phyloP scores from a whole-genome alignment of 2,113 vertebrate genomes.

The Varanus komodoensis region DNA sequence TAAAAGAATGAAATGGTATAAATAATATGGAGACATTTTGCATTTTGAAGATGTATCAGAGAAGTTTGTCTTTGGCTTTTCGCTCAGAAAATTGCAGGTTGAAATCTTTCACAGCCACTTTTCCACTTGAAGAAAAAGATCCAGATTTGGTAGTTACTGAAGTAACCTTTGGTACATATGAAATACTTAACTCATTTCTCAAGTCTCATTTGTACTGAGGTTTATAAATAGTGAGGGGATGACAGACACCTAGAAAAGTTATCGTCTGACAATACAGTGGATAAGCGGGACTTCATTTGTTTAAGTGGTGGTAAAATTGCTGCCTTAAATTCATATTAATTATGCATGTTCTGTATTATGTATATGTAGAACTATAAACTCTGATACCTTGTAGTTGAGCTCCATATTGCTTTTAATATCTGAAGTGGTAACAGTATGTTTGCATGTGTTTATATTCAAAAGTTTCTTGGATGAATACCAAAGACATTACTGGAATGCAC shows the following conservation, averaged over 20 bases:
- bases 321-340: constrained; percentile 7
- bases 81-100: constrained; percentile 1
- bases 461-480: background rate
- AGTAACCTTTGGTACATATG: constrained; percentile 31
- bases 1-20: constrained; percentile 67
- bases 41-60: constrained; percentile 25
- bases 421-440: constrained; percentile 57
- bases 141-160: constrained; percentile 7
- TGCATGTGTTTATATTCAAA: constrained; percentile 56
- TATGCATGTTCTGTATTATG: background rate
- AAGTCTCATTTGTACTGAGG: constrained; percentile 5
- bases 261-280: background rate
- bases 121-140: constrained; percentile 23
- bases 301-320: background rate
- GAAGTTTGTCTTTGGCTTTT: background rate
- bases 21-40: constrained; percentile 33
- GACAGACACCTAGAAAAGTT: background rate
- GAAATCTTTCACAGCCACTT: constrained; percentile 1
- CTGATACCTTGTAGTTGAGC: constrained; percentile 47
- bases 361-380: constrained; percentile 33
- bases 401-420: constrained; percentile 56
- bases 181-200: background rate
- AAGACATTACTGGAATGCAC: background rate
- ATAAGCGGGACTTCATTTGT: background rate
- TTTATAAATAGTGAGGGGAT: background rate